These are phyloP conservation scores for Erebia palarica DNA, from an alignment of 2,888 invertebrate species.

Conservation along the genomic window DNA sequence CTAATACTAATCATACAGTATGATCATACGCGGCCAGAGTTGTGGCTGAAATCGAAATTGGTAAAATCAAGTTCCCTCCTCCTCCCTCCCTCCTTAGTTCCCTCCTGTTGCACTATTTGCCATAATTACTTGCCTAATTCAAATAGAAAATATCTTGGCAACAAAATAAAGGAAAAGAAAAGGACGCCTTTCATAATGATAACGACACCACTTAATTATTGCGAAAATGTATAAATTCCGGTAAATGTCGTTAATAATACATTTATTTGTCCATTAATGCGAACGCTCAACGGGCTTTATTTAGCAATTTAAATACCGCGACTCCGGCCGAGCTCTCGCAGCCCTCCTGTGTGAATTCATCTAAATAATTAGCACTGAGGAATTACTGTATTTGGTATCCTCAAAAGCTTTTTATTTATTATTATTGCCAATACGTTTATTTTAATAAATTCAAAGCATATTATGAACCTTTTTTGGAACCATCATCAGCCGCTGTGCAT, in stretches of 20 bases:
- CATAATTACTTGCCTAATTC: no score
- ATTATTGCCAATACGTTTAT: background rate
- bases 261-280: slow-evolving; percentile 1
- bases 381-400: background rate
- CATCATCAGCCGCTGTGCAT: no score
- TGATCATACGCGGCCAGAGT: no score
- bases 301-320: slow-evolving; percentile 2
- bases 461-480: no score
- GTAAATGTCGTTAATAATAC: slow-evolving; percentile 3
- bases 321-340: background rate
- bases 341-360: background rate
- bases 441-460: no score
- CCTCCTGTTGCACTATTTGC: no score
- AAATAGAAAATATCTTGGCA: no score
- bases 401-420: background rate
- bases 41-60: no score
- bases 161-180: no score
- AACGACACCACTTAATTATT: background rate
- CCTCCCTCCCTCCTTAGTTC: no score
- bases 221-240: background rate
- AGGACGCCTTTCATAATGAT: background rate
- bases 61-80: no score
- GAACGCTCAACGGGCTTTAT: background rate
- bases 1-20: no score
- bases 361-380: background rate